Percentiles rank a stretch among this genome's conserved stretches.
These are phyloP conservation scores for Platynereis dumerilii DNA, from an alignment of 2,888 invertebrate species.

Conservation along the genomic window DNA sequence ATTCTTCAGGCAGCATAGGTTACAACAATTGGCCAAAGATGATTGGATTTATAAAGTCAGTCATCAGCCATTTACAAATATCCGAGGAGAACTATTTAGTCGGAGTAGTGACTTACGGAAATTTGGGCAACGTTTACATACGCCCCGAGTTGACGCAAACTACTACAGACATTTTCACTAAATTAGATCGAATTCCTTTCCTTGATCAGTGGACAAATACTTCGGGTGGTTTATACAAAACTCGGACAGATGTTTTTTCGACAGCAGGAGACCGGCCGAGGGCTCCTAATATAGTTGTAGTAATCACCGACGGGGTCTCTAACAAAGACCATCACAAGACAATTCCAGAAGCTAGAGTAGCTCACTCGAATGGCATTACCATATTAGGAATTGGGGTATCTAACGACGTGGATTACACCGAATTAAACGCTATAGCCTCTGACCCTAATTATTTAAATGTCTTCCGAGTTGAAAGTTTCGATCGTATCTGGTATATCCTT, in stretches of 20 bases:
- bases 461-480: not conserved
- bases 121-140: conserved; percentile 10
- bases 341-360: conserved; percentile 5
- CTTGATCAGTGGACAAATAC: conserved; percentile 10
- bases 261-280: not conserved
- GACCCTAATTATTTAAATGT: not conserved
- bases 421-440: not conserved
- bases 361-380: conserved; percentile 8
- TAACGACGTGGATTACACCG: not conserved
- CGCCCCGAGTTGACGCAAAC: not conserved
- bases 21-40: conserved; percentile 12
- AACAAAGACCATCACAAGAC: conserved; percentile 18
- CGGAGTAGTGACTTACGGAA: conserved; percentile 15
- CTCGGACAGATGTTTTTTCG: conserved; percentile 2
- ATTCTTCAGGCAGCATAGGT: conserved; percentile 17
- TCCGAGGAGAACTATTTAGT: not conserved
- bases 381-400: conserved; percentile 16
- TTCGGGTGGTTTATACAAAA: conserved; percentile 1
- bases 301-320: conserved; percentile 26
- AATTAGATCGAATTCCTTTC: conserved; percentile 1
- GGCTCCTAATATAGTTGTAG: conserved; percentile 7
- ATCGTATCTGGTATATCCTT: not conserved
- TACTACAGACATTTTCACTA: not conserved
- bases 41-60: conserved; percentile 12
- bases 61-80: conserved; percentile 4